These are phyloP conservation scores for Grammomys surdaster DNA, from an alignment of 2,113 vertebrate genomes.

Conservation along the genomic window DNA sequence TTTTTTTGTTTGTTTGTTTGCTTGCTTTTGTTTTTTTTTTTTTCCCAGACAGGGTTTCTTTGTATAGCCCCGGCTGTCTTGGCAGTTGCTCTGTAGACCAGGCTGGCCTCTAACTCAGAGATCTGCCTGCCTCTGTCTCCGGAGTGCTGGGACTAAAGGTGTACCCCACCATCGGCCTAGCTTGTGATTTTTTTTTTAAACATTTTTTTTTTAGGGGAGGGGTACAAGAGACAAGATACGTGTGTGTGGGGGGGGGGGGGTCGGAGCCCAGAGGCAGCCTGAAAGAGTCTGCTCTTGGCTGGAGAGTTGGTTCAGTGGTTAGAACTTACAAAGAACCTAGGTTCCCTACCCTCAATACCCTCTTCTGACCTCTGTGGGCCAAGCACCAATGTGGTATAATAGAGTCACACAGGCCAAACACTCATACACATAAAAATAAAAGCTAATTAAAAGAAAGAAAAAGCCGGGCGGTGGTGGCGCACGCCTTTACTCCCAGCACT, in stretches of 20 bases:
- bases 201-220: not conserved
- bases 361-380: not conserved
- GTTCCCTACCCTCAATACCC: not conserved
- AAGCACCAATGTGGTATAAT: not conserved
- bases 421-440: not conserved
- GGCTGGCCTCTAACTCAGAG: not conserved
- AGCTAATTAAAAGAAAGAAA: not conserved
- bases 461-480: no score
- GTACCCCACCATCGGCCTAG: accelerated
- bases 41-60: not conserved
- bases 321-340: not conserved
- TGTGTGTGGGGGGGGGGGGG: not conserved
- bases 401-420: not conserved
- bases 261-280: not conserved
- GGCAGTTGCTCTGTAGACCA: not conserved
- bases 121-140: not conserved
- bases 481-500: no score
- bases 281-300: not conserved
- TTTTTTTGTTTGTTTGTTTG: not conserved
- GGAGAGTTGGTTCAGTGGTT: not conserved
- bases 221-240: not conserved
- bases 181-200: not conserved
- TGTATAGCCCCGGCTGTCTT: not conserved
- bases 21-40: not conserved
- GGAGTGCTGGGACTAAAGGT: not conserved